Base-by-base conservation (phyloP, 2,888 invertebrate genomes). In the Epinotia brunnichana region DNA sequence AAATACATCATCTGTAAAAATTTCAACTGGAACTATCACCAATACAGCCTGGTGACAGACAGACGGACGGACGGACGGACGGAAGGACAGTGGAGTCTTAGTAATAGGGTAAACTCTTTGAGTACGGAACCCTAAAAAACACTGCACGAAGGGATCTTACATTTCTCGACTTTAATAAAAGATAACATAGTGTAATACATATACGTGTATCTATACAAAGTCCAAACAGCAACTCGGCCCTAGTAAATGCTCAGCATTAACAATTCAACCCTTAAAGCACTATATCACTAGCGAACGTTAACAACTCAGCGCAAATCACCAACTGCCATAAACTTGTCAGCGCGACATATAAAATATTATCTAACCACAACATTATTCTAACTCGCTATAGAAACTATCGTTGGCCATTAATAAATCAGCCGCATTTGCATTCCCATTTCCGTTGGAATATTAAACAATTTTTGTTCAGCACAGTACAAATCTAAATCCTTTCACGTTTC, bases 401-500 rank as follows among this genome's bases (percentile, higher is more conserved):
- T 53, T 44, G 41, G 39, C 74, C 76, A 77, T 79, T 79, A 80
- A 79, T 78, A 80, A 79, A 80, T 79, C 73, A 74, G 73, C 73
- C 69, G 71, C 74, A 79, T 81, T 81, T 79, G 77, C 80, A 80
- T 80, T 80, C 77, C 80, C 78, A 78, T 81, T 80, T 78, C 76
- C 77, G 71, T 73, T 76, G 75, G 78, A 81, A 82, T 83, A 84
- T 81, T 80, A 83, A 81, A 82, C 81, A 83, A 82, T 80, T 84
- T 83, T 80, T 83, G 77, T 83, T 81, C 82, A 80, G 78, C 77
- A 75, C 76, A 75, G 78, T 83, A 80, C 82, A 83, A 85, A 82
- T 81, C 81, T 78, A 82, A 87, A 85, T 83, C 83, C 82, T 81
- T 85, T 82, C 64, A 77, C 79, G 77, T 78, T 81, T 77, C 79